Evolutionary conservation across 2,888 invertebrate species (phyloP).

Genomic region (Ectropis crepuscularia): DNA sequence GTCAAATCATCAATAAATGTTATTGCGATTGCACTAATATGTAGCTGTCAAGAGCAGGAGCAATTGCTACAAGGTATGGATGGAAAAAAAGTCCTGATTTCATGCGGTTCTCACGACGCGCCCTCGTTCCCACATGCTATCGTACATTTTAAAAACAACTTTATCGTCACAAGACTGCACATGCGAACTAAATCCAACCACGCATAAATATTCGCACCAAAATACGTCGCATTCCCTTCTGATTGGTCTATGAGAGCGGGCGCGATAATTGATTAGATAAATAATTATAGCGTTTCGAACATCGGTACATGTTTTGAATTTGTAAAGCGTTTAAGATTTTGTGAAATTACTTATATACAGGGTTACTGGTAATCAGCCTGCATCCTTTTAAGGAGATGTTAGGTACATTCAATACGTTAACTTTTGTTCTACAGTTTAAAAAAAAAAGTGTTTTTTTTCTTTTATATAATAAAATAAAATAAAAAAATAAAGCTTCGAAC

Average conservation of each 20-base stretch:
- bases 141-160: slow-evolving; percentile 63
- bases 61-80: slow-evolving; percentile 40
- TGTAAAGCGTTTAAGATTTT: slow-evolving; percentile 42
- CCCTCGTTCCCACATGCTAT: slow-evolving; percentile 75
- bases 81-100: slow-evolving; percentile 67
- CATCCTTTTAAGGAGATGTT: too few species aligned
- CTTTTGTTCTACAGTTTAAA: too few species aligned
- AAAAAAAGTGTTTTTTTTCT: too few species aligned
- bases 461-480: too few species aligned
- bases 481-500: too few species aligned
- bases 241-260: slow-evolving; percentile 61
- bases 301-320: slow-evolving; percentile 52
- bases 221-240: slow-evolving; percentile 64
- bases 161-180: slow-evolving; percentile 65
- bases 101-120: slow-evolving; percentile 72
- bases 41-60: slow-evolving; percentile 49
- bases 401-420: too few species aligned
- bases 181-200: slow-evolving; percentile 62
- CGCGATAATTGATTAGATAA: slow-evolving; percentile 62
- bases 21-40: slow-evolving; percentile 55
- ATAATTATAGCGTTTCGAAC: slow-evolving; percentile 52
- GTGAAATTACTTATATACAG: too few species aligned
- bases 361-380: too few species aligned
- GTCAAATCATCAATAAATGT: slow-evolving; percentile 39
- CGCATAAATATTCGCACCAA: slow-evolving; percentile 56